Conservation (phyloP, 1,140 invertebrate species). For the Microvelia longipes region DNA sequence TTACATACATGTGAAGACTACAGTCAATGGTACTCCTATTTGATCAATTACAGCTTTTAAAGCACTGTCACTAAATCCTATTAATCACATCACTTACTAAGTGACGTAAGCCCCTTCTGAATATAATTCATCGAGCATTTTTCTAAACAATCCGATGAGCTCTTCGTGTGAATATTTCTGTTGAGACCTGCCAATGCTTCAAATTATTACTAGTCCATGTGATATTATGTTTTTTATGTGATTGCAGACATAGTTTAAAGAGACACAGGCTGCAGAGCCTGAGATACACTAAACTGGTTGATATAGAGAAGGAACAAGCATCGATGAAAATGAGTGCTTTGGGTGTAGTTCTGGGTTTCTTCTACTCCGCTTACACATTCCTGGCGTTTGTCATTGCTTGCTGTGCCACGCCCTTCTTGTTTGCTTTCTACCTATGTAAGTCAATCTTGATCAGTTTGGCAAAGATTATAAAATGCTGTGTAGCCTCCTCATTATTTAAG, state of each 20-base stretch:
- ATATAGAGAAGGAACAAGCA: background rate
- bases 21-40: too few relatives aligned
- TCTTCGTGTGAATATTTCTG: too few relatives aligned
- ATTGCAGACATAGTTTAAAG: background rate
- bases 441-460: background rate
- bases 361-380: background rate
- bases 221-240: background rate
- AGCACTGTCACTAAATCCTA: too few relatives aligned
- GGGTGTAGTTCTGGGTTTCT: background rate
- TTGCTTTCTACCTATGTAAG: background rate
- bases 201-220: too few relatives aligned
- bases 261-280: background rate
- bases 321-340: background rate
- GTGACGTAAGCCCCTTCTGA: too few relatives aligned
- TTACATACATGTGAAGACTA: too few relatives aligned
- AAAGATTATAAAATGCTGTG: background rate
- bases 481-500: background rate
- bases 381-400: background rate
- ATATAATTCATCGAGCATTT: too few relatives aligned
- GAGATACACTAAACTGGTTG: too few relatives aligned
- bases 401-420: background rate
- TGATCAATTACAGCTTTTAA: too few relatives aligned
- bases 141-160: too few relatives aligned
- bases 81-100: too few relatives aligned
- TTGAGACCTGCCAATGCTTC: too few relatives aligned